Conservation (phyloP, 2,797 vertebrate genomes). For the Buphagus erythrorhynchus region DNA sequence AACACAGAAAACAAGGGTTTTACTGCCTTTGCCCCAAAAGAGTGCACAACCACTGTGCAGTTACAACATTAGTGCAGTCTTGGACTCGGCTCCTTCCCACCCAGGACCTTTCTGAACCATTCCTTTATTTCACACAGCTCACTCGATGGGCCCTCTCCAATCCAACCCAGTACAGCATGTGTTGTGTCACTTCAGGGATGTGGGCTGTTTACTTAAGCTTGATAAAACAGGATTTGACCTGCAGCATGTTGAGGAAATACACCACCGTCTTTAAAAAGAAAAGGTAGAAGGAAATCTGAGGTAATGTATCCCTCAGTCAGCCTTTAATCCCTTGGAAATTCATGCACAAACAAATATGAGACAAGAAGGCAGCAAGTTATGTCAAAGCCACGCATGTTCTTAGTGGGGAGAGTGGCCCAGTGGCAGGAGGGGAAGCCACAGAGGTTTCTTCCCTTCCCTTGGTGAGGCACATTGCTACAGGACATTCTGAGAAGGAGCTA, state of each 20-base stretch:
- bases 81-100: accelerated
- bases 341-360: neutral
- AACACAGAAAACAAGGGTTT: neutral
- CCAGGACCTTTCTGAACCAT: neutral
- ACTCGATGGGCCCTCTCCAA: neutral
- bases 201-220: neutral
- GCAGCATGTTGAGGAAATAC: neutral
- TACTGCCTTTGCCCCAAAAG: neutral
- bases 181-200: neutral
- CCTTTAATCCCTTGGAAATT: neutral
- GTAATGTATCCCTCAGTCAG: neutral
- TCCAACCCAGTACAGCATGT: neutral
- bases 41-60: neutral
- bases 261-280: neutral
- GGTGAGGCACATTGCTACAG: neutral
- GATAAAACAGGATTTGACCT: neutral
- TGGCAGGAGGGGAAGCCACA: neutral
- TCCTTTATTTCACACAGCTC: neutral
- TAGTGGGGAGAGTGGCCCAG: neutral
- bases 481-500: neutral
- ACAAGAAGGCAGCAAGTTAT: neutral
- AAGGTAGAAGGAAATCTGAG: neutral
- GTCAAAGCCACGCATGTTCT: neutral
- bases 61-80: neutral
- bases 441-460: neutral